Evolutionary conservation across 2,888 invertebrate species (phyloP).

Genomic region (Andricus quercusramuli): DNA sequence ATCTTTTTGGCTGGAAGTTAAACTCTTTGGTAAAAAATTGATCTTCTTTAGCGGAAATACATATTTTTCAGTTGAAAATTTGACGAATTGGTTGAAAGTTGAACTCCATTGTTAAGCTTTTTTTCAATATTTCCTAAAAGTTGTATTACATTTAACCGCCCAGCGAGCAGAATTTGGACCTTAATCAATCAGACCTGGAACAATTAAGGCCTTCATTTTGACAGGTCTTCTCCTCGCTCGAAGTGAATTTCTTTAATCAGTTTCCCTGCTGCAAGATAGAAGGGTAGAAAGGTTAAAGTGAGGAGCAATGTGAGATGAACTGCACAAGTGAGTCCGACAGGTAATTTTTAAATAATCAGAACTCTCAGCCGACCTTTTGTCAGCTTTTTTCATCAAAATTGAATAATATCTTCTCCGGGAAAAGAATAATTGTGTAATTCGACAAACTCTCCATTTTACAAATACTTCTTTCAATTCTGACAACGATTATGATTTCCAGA

Average conservation of each 20-base stretch:
- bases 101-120: neutral
- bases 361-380: neutral
- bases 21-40: no score
- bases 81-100: no score
- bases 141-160: neutral
- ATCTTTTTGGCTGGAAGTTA: no score
- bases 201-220: conserved; percentile 72
- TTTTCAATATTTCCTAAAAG: neutral
- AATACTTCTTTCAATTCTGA: neutral
- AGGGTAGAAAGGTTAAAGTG: conserved; percentile 20
- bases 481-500: no score
- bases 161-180: conserved; percentile 52
- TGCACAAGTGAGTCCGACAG: conserved; percentile 71
- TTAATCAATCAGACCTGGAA: conserved; percentile 71
- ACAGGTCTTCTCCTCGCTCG: conserved; percentile 65
- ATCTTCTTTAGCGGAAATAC: no score
- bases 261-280: conserved; percentile 57
- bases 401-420: neutral
- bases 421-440: neutral
- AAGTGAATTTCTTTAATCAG: conserved; percentile 74
- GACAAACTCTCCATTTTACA: neutral
- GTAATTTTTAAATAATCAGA: conserved; percentile 70
- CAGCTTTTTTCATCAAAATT: neutral
- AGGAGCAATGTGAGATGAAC: conserved; percentile 66
- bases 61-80: no score